phyloP scores from a whole-genome alignment of 2,888 invertebrate genomes.

The Petrophora chlorosata region DNA sequence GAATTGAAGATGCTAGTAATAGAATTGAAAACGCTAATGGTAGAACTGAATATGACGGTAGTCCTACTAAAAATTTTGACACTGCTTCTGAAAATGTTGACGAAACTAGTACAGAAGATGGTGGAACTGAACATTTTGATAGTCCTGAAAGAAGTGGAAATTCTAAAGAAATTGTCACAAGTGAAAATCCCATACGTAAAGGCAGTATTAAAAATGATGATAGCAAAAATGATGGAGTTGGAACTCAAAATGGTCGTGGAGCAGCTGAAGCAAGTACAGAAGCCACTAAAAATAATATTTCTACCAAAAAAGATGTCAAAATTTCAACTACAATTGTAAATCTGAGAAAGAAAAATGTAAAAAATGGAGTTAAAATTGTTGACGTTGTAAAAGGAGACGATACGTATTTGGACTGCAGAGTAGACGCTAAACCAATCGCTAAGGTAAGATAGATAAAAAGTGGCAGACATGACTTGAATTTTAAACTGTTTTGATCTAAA shows the following conservation, averaged over 20 bases:
- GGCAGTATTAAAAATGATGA: not conserved
- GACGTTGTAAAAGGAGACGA: constrained; percentile 57
- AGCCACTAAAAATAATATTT: not conserved
- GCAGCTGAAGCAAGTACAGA: too few relatives aligned
- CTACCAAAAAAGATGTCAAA: not conserved
- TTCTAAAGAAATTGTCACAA: not conserved
- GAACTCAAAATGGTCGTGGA: not conserved
- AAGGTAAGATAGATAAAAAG: too few relatives aligned
- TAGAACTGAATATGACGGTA: too few relatives aligned
- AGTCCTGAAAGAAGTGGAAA: not conserved
- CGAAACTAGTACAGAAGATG: too few relatives aligned
- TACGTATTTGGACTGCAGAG: constrained; percentile 60
- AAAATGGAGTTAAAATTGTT: constrained; percentile 8
- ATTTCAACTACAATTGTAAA: not conserved
- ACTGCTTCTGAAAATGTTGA: too few relatives aligned
- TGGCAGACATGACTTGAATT: too few relatives aligned
- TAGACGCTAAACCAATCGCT: constrained; percentile 65
- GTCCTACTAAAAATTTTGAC: too few relatives aligned
- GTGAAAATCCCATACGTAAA: not conserved
- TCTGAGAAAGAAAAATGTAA: constrained; percentile 28
- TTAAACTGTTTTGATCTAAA: too few relatives aligned
- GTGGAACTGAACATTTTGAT: not conserved
- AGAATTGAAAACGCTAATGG: too few relatives aligned
- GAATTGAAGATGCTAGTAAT: not conserved
- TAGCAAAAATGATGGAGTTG: constrained; percentile 7